These are phyloP conservation scores for Aurelia sp. DNA, from an alignment of 30 jellyfish, hydroid and myxozoan genomes.

Conservation along the genomic window DNA sequence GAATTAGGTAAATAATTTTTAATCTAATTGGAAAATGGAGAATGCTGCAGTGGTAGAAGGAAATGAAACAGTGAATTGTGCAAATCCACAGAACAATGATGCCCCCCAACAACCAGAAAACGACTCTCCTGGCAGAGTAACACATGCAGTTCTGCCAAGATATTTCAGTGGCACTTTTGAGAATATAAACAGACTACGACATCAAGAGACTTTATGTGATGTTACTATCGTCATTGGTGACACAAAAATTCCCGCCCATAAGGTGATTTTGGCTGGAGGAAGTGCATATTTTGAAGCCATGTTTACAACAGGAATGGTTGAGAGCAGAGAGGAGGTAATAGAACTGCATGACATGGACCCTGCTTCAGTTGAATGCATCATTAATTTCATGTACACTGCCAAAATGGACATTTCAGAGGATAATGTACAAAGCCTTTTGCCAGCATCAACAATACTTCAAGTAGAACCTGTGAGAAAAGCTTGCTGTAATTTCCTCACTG, in stretches of 20 bases:
- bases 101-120: neutral
- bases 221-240: conserved; percentile 58
- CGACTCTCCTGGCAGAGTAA: neutral
- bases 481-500: conserved; percentile 78
- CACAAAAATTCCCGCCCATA: conserved; percentile 81
- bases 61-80: neutral
- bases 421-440: conserved; percentile 83
- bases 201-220: conserved; percentile 72
- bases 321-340: conserved; percentile 67
- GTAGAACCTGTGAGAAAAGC: conserved; percentile 75
- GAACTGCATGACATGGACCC: conserved; percentile 86
- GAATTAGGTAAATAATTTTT: too few species aligned
- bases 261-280: conserved; percentile 82
- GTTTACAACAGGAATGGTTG: conserved; percentile 85
- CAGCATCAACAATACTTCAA: conserved; percentile 80
- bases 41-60: neutral
- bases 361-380: conserved; percentile 55
- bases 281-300: conserved; percentile 91
- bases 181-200: conserved; percentile 64
- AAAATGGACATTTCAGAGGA: conserved; percentile 72
- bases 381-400: conserved; percentile 84
- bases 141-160: neutral
- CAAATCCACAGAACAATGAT: neutral
- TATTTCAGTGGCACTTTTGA: conserved; percentile 63
- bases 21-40: neutral